Conservation (phyloP, 2,797 vertebrate genomes). For the Potorous gilbertii region DNA sequence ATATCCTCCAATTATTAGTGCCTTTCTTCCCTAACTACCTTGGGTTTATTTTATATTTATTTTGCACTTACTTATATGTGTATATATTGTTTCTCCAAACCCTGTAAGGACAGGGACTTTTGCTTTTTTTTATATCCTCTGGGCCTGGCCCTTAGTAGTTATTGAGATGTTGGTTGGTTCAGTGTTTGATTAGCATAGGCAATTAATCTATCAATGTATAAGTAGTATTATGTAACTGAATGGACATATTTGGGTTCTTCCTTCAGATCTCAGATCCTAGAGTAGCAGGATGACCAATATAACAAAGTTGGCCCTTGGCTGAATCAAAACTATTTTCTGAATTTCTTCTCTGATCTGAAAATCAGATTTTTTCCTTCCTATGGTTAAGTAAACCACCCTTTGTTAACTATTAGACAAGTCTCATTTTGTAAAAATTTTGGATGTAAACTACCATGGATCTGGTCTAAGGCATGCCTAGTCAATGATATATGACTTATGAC, state of each 20-base stretch:
- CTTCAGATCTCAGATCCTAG: background rate
- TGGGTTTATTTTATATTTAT: background rate
- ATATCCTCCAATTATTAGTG: background rate
- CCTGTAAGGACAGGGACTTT: background rate
- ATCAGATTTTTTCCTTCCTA: background rate
- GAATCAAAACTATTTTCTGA: background rate
- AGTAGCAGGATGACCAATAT: background rate
- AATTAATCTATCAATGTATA: background rate
- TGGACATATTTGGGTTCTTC: background rate
- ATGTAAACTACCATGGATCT: no score
- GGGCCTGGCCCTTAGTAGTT: background rate
- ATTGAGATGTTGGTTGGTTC: background rate
- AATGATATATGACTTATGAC: no score
- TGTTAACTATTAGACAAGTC: no score
- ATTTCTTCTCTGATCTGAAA: background rate
- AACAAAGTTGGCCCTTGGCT: no score
- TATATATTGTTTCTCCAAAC: background rate
- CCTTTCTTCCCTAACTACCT: background rate
- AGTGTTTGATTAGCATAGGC: background rate
- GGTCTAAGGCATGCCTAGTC: no score
- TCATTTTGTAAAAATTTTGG: no score
- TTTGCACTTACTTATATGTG: background rate
- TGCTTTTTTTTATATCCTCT: background rate
- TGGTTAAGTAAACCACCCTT: no score
- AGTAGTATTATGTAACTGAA: background rate